phyloP scores from a whole-genome alignment of 1,140 invertebrate species.

The Drosophila rufa region DNA sequence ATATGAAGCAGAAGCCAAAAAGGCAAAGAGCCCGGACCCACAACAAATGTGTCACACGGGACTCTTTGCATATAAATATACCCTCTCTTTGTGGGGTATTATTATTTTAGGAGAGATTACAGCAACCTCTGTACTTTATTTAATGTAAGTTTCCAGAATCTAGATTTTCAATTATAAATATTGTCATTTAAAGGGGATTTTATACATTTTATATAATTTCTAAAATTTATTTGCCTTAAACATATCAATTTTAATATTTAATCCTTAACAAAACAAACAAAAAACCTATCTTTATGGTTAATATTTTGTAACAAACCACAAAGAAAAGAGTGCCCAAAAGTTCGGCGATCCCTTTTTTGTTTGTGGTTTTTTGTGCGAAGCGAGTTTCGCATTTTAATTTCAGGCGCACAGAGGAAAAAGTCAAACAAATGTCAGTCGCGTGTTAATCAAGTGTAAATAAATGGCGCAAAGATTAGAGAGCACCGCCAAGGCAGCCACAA shows the following conservation, averaged over 20 bases:
- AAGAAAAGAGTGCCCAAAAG: neutral
- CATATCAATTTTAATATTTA: too few species aligned
- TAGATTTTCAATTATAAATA: too few species aligned
- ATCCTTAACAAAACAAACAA: too few species aligned
- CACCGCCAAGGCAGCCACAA: slow-evolving; percentile 43
- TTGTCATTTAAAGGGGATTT: too few species aligned
- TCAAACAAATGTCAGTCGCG: slow-evolving; percentile 85
- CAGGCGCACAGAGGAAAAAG: slow-evolving; percentile 66
- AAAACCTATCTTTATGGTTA: too few species aligned
- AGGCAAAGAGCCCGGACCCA: slow-evolving; percentile 54
- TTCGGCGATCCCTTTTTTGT: neutral
- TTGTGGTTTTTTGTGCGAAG: slow-evolving; percentile 34
- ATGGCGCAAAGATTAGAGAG: slow-evolving; percentile 85
- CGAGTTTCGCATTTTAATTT: slow-evolving; percentile 73
- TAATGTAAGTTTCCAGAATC: too few species aligned
- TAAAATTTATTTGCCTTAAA: too few species aligned
- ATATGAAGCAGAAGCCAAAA: slow-evolving; percentile 50
- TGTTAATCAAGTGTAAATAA: slow-evolving; percentile 85
- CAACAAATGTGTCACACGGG: slow-evolving; percentile 46
- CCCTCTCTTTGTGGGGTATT: neutral
- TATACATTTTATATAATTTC: too few species aligned
- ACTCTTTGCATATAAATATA: slow-evolving; percentile 24
- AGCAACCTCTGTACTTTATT: too few species aligned
- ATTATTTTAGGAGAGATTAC: neutral
- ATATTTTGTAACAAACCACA: neutral